Evolutionary conservation across 2,113 vertebrate genomes (phyloP), one percentile per base, ranked within the genome.

Genomic region (Saccopteryx leptura): DNA sequence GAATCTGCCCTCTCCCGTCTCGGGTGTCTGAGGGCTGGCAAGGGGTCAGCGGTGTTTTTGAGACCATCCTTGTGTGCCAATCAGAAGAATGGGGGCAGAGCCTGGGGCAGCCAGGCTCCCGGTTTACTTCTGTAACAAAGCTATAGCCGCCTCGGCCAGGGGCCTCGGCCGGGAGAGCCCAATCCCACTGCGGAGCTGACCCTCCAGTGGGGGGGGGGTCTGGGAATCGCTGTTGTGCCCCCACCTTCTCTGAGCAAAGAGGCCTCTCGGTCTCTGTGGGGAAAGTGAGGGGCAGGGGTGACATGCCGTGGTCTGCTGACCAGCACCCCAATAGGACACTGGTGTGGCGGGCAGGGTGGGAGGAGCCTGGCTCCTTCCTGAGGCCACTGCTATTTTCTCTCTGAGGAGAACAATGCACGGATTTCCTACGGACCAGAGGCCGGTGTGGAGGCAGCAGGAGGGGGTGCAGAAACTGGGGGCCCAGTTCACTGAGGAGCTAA

Each of bases 381-480:
- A 94, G 60, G 95, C 86, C 7, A 13, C 69, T 46, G 88, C 95
- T 97, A 86, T 97, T 97, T 96, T 97, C 96, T 96, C 92, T 21
- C 15, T 4, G 26, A 48, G 75, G 83, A 79, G 39, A 91, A 98
- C 97, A 98, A 97, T 96, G 94, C 6, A 10, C 80, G 96, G 96
- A 97, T 97, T 96, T 98, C 96, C 97, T 84, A 58, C 0, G 0
- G 68, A 54, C 46, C 75, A 76, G 92, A 46, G 78, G 83, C 7
- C 18, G 6, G 79, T 24, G 7, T 9, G 61, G 72, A 54, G 56
- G 23, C 5, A 2, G 46, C 26, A 48, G 21, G 50, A 24, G 61
- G 19, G 7, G 1, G 17, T 0, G 5, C 39, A 23, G 89, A 48
- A 48, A 65, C 68, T 3, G 5, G 72, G 5, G 82, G 54, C 26